Conservation (phyloP, 1,140 invertebrate genomes). For the Lordiphosa mommai region DNA sequence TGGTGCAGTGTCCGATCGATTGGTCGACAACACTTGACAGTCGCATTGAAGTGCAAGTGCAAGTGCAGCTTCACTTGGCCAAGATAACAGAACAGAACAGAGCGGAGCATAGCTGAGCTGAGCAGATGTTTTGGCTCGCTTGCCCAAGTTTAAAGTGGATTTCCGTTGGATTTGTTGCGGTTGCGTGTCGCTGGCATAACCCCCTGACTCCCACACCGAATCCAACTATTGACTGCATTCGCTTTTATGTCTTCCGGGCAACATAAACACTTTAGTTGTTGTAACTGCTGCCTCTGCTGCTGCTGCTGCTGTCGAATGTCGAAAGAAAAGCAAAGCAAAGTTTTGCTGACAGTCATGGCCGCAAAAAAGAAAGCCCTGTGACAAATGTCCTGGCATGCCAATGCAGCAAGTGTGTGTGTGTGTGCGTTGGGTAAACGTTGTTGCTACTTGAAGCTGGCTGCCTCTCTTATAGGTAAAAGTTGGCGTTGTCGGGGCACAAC, state of each 20-base stretch:
- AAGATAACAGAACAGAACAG: background rate
- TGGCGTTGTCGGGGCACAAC: conserved; percentile 46
- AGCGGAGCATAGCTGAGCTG: background rate
- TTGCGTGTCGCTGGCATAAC: conserved; percentile 67
- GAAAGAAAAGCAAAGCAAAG: conserved; percentile 46
- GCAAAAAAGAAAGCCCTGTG: conserved; percentile 53
- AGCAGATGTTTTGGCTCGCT: conserved; percentile 16
- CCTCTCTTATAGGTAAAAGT: conserved; percentile 38
- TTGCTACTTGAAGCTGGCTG: conserved; percentile 2
- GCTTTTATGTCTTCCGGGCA: conserved; percentile 78
- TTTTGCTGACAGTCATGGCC: conserved; percentile 64
- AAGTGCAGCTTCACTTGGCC: conserved; percentile 31
- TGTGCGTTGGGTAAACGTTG: conserved; percentile 22
- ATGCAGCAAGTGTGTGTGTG: conserved; percentile 23
- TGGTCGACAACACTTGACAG: conserved; percentile 68
- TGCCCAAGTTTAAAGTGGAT: conserved; percentile 72
- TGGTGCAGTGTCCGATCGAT: conserved; percentile 67
- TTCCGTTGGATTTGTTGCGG: conserved; percentile 75
- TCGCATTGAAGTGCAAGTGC: conserved; percentile 63
- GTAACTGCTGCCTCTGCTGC: conserved; percentile 8
- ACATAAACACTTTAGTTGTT: conserved; percentile 72
- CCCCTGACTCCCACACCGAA: conserved; percentile 19
- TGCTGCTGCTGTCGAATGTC: conserved; percentile 25
- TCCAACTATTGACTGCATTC: conserved; percentile 43
- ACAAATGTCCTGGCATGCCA: conserved; percentile 57